phyloP scores from a whole-genome alignment of 2,888 invertebrate species.

The Drosophila anomalata region DNA sequence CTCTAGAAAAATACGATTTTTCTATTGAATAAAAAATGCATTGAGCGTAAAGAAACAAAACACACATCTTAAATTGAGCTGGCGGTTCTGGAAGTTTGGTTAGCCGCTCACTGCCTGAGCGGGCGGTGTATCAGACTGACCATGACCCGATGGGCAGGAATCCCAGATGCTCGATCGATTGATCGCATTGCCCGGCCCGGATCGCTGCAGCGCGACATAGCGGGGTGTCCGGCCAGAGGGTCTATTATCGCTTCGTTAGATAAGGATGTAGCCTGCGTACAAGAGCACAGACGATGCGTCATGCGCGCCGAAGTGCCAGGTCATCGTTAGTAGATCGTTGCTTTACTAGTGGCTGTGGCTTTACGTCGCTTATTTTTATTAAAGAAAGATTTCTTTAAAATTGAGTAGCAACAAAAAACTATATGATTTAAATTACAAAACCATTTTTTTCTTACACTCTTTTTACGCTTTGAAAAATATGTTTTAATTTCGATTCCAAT shows the following conservation, averaged over 20 bases:
- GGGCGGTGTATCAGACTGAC: conserved; percentile 15
- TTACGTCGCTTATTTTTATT: neutral
- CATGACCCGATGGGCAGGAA: conserved; percentile 5
- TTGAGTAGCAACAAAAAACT: neutral
- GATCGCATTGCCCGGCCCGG: conserved; percentile 18
- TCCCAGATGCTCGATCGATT: conserved; percentile 19
- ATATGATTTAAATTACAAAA: too few relatives aligned
- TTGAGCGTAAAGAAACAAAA: conserved; percentile 55
- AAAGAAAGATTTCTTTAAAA: neutral
- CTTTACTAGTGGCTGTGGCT: neutral
- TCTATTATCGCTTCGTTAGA: conserved; percentile 8
- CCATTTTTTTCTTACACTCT: too few relatives aligned
- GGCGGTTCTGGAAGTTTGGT: conserved; percentile 79
- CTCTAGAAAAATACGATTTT: conserved; percentile 68
- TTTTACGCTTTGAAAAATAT: too few relatives aligned
- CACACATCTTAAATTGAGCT: conserved; percentile 62
- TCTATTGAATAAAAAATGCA: conserved; percentile 76
- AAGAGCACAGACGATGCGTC: conserved; percentile 14
- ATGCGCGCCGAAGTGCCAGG: neutral
- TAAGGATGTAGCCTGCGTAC: conserved; percentile 9
- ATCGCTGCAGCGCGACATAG: conserved; percentile 9
- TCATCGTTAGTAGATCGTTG: conserved; percentile 6
- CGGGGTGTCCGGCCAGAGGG: conserved; percentile 4
- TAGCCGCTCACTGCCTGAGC: conserved; percentile 38
- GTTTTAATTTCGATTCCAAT: too few relatives aligned